A percentile compares a stretch with the other conserved stretches of the same genome.
These are phyloP conservation scores for Conomelus anceps DNA, from an alignment of 2,888 invertebrate species.

Conservation along the genomic window DNA sequence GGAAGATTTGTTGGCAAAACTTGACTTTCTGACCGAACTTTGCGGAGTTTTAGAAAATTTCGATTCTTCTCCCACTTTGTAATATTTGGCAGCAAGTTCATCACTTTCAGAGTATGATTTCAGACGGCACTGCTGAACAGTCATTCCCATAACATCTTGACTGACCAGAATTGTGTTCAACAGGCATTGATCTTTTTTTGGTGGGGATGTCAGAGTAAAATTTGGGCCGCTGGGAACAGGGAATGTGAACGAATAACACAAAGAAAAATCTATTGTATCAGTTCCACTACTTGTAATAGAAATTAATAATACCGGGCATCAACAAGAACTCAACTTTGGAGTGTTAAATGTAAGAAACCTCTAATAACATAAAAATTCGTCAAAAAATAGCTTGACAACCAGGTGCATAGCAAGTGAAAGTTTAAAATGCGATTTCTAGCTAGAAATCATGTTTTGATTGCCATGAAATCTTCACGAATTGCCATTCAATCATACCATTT, in stretches of 20 bases:
- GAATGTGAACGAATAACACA: background rate
- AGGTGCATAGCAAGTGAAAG: too few relatives aligned
- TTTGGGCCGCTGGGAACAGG: slow-evolving; percentile 1
- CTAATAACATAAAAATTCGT: too few relatives aligned
- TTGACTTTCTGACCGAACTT: background rate
- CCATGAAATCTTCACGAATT: too few relatives aligned
- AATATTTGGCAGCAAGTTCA: background rate
- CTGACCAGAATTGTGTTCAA: background rate
- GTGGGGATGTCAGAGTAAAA: background rate
- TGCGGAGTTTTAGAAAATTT: background rate
- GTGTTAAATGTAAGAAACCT: too few relatives aligned
- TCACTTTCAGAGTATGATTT: background rate
- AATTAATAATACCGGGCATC: too few relatives aligned
- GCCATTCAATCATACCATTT: too few relatives aligned
- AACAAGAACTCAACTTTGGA: background rate
- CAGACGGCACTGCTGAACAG: background rate
- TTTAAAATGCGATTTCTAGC: too few relatives aligned
- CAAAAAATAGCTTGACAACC: too few relatives aligned
- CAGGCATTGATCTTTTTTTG: background rate
- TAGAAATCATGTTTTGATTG: too few relatives aligned
- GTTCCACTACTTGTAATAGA: background rate
- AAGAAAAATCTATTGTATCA: background rate
- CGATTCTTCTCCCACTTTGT: background rate
- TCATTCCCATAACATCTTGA: background rate
- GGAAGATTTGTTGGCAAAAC: background rate